Evolutionary conservation across 2,797 vertebrate species (phyloP).

Genomic region (Huso huso): DNA sequence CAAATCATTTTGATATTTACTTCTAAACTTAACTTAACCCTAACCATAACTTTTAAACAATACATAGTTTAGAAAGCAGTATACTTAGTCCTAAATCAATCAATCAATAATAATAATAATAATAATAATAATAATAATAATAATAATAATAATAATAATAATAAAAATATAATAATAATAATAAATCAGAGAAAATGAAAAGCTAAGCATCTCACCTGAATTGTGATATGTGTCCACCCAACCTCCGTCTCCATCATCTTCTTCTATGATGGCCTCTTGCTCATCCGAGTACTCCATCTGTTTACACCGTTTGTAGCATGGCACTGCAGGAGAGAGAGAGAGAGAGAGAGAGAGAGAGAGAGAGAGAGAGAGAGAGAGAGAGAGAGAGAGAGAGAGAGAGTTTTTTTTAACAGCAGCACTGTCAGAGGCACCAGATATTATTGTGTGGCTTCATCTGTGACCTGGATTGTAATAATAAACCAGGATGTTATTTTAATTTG

Average conservation of each 20-base stretch:
- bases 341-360: not conserved
- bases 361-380: not conserved
- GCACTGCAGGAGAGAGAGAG: slow-evolving; percentile 54
- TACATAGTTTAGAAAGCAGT: not conserved
- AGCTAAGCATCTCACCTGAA: slow-evolving; percentile 56
- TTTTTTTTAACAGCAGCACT: too few species aligned
- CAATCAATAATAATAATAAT: too few species aligned
- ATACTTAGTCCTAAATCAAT: not conserved
- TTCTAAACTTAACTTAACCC: not conserved
- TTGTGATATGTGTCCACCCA: slow-evolving; percentile 98
- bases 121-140: too few species aligned
- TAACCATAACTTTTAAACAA: not conserved
- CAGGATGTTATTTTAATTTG: too few species aligned
- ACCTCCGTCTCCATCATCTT: slow-evolving; percentile 95
- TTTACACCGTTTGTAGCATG: slow-evolving; percentile 96
- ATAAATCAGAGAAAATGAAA: not conserved
- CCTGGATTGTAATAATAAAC: too few species aligned
- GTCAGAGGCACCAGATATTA: too few species aligned
- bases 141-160: too few species aligned
- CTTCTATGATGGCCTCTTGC: slow-evolving; percentile 96
- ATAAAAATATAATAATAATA: too few species aligned
- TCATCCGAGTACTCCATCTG: slow-evolving; percentile 99
- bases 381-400: not conserved
- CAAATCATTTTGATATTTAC: not conserved
- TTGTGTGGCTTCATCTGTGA: too few species aligned